Evolutionary conservation across 2,888 invertebrate species (phyloP), one percentile per base, ranked within the genome.

Genomic region (Synergus japonicus): DNA sequence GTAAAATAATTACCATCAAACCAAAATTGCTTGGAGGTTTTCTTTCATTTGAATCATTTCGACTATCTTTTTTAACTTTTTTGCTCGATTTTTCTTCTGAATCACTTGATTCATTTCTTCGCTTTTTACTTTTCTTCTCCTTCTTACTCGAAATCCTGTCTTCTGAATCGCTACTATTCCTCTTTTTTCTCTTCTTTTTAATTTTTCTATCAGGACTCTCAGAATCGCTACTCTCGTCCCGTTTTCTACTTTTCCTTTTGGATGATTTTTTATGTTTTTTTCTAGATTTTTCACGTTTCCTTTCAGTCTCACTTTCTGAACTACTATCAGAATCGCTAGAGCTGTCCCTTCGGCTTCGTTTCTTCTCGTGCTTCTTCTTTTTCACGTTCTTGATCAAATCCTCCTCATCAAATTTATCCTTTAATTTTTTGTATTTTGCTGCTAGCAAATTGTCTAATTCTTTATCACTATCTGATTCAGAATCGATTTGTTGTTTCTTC

Each of bases 371-470:
- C 83, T 89, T 92, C 0, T 84, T 81, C 80, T 87, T 90, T 82
- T 89, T 89, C 84, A 90, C 84, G 46, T 89, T 87, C 80, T 89
- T 89, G n/a, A 92, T 87, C 82, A 91, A 86, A 85, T 91, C 89
- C 89, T 87, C 92, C 92, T 92, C 90, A 88, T 89, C 94, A 22
- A 94, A 88, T 89, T 93, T 92, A 82, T 93, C 93, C 89, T 95
- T 94, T 0, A 96, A 92, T 83, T 95, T 94, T 89, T 94, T 95
- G 81, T 95, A 94, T 89, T 96, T 96, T 83, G 94, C 94, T 85
- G 96, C 95, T 78, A 97, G 92, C 86, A 96, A 93, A 83, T 94
- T 93, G 90, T 96, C 96, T 22, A 97, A 92, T 87, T 95, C 88
- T 79, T 88, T 86, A 44, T 91, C 90, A 63, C 86, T 86, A 15